A percentile compares a stretch with the other conserved stretches of the same genome.
These are phyloP conservation scores for Lepus oiostolus DNA, from an alignment of 2,797 vertebrate genomes.

Conservation along the genomic window DNA sequence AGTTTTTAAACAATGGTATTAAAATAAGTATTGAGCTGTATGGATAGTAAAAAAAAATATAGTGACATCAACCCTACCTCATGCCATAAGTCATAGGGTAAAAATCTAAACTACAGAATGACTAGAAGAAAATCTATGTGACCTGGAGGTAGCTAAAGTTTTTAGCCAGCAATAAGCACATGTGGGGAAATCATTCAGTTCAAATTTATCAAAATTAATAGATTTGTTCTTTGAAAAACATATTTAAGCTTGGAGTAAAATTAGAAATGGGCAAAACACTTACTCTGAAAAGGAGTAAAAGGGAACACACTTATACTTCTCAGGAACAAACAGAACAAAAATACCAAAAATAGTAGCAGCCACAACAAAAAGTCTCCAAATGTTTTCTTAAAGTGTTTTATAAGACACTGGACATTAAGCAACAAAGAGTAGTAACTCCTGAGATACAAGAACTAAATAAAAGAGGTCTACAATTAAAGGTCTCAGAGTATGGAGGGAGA, in stretches of 20 bases:
- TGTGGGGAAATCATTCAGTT: neutral
- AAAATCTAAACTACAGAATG: neutral
- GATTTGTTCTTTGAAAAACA: neutral
- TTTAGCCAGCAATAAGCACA: neutral
- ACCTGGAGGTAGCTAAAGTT: too few species aligned
- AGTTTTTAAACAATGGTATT: neutral
- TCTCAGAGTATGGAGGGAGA: neutral
- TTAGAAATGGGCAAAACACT: neutral
- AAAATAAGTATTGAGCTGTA: neutral
- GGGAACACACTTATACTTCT: neutral
- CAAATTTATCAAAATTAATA: neutral
- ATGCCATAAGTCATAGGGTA: neutral
- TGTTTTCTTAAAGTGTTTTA: neutral
- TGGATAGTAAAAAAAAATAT: neutral
- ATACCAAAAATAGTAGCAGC: neutral
- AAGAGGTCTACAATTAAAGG: neutral
- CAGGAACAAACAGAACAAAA: neutral
- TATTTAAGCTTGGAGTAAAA: neutral
- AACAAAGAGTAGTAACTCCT: neutral
- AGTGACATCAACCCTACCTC: neutral
- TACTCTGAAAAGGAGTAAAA: neutral
- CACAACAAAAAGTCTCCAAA: neutral
- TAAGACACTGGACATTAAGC: neutral
- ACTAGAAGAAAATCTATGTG: too few species aligned
- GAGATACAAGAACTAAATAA: neutral